Conservation (phyloP, 2,888 invertebrate genomes). For the Hylaea fasciaria region DNA sequence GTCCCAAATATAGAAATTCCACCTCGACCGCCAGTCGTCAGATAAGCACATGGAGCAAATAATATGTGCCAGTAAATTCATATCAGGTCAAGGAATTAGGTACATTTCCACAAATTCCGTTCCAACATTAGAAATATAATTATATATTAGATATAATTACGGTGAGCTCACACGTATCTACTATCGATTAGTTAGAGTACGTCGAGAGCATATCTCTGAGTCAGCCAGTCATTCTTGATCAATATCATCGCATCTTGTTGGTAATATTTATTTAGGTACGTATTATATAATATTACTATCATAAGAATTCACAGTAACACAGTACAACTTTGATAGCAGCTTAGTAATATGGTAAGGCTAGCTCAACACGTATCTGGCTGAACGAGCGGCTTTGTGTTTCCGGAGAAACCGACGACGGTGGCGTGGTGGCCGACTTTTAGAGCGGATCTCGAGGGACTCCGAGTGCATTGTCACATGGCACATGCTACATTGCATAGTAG, state of each 20-base stretch:
- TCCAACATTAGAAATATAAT: constrained; percentile 1
- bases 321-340: background rate
- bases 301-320: constrained; percentile 1
- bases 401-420: constrained; percentile 40
- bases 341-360: constrained; percentile 18
- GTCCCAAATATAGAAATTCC: too few species aligned
- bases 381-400: constrained; percentile 55
- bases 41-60: background rate
- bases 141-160: background rate
- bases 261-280: too few species aligned
- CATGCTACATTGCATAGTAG: constrained; percentile 40
- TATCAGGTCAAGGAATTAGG: constrained; percentile 1
- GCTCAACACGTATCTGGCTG: constrained; percentile 46
- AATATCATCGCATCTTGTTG: too few species aligned
- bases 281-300: too few species aligned
- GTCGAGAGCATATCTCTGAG: background rate
- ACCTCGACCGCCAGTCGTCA: too few species aligned
- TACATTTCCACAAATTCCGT: constrained; percentile 7
- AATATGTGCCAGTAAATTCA: background rate
- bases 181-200: background rate
- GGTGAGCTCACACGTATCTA: constrained; percentile 10
- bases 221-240: too few species aligned
- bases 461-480: constrained; percentile 65
- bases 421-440: constrained; percentile 68
- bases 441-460: constrained; percentile 67